phyloP scores from a whole-genome alignment of 53 echinoderm and acorn worm genomes.

The Paracentrotus lividus region DNA sequence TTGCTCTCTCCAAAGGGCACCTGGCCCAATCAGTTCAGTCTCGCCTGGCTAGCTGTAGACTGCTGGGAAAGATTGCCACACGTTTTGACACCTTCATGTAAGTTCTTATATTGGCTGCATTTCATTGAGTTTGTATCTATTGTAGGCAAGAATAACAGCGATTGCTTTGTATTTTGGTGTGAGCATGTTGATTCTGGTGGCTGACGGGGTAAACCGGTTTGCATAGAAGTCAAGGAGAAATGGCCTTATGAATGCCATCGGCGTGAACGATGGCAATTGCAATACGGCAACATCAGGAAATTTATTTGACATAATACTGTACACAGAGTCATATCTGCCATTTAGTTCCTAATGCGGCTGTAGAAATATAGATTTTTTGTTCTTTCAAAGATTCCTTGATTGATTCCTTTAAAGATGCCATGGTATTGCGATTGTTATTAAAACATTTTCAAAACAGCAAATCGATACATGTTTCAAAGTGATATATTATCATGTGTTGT shows the following conservation, averaged over 20 bases:
- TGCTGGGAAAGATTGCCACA: conserved; percentile 96
- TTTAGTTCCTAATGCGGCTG: neutral
- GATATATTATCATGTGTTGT: neutral
- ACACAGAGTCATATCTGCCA: neutral
- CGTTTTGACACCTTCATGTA: conserved; percentile 98
- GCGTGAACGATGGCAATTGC: conserved; percentile 1
- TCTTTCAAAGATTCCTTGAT: neutral
- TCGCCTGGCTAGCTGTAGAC: conserved; percentile 91
- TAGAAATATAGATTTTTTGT: neutral
- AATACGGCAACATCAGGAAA: conserved; percentile 14
- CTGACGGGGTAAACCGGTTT: neutral
- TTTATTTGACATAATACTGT: conserved; percentile 3
- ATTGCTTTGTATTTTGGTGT: neutral
- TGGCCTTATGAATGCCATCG: neutral
- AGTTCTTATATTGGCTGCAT: conserved; percentile 60
- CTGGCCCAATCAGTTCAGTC: conserved; percentile 93
- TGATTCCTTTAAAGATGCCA: neutral
- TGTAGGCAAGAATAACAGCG: conserved; percentile 28
- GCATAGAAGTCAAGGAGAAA: conserved; percentile 16
- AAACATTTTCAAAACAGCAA: neutral
- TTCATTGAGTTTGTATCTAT: conserved; percentile 39
- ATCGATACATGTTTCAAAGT: neutral
- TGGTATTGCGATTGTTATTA: neutral
- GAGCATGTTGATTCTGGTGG: conserved; percentile 38
- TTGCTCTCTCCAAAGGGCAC: conserved; percentile 92